Conservation (phyloP, 2,797 vertebrate genomes). For the Manis javanica region DNA sequence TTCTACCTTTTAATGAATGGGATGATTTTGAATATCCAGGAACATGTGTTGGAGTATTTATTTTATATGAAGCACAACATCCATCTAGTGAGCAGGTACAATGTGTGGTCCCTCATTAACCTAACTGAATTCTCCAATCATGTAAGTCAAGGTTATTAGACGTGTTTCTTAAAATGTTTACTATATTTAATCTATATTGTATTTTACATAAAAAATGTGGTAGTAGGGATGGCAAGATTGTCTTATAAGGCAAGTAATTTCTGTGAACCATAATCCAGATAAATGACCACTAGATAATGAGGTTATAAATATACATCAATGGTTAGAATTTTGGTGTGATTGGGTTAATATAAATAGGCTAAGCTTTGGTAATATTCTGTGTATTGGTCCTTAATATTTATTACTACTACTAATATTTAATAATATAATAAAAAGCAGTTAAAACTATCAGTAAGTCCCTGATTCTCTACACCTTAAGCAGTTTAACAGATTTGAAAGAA, state of each 20-base stretch:
- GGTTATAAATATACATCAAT: not conserved
- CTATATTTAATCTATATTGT: not conserved
- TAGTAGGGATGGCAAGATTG: not conserved
- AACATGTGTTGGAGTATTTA: not conserved
- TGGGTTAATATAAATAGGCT: not conserved
- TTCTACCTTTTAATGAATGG: constrained; percentile 3
- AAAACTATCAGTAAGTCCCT: not conserved
- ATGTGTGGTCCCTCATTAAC: not conserved
- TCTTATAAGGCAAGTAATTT: not conserved
- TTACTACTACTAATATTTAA: not conserved
- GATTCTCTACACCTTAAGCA: not conserved
- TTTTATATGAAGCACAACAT: not conserved
- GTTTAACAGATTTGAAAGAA: not conserved
- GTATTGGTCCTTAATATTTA: constrained; percentile 9
- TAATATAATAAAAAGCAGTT: not conserved
- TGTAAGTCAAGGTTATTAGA: not conserved
- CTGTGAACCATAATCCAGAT: not conserved
- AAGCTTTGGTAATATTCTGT: not conserved
- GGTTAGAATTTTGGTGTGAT: constrained; percentile 39
- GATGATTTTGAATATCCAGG: not conserved
- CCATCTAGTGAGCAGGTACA: not conserved
- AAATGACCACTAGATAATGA: constrained; percentile 15
- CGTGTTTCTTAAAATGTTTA: constrained; percentile 27
- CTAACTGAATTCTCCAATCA: not conserved
- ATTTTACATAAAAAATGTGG: constrained; percentile 14